These are phyloP conservation scores for Neuroterus valhalla DNA, from an alignment of 1,140 invertebrate genomes.

Conservation along the genomic window DNA sequence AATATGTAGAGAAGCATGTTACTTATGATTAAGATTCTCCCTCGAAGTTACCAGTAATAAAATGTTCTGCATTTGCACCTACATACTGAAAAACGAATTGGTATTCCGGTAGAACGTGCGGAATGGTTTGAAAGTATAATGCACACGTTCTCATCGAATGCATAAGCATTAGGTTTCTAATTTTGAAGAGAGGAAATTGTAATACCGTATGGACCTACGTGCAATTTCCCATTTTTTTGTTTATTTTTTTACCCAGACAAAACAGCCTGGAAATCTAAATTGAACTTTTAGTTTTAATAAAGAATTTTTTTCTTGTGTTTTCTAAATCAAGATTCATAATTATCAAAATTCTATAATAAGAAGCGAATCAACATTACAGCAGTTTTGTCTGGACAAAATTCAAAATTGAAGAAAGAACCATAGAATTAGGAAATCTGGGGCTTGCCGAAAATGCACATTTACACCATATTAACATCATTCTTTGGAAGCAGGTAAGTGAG, in stretches of 20 bases:
- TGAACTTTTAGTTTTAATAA: background rate
- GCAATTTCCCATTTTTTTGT: background rate
- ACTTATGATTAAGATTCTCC: constrained; percentile 21
- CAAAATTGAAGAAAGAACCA: constrained; percentile 8
- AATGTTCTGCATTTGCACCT: constrained; percentile 21
- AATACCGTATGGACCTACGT: constrained; percentile 11
- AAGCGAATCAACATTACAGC: background rate
- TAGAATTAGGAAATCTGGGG: background rate
- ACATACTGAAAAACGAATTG: constrained; percentile 14
- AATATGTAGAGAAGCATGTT: constrained; percentile 19
- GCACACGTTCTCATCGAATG: constrained; percentile 25
- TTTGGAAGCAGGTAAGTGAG: constrained; percentile 55
- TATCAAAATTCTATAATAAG: background rate
- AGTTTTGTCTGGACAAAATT: constrained; percentile 11
- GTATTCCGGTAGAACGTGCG: background rate
- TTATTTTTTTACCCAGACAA: constrained; percentile 11
- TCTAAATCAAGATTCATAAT: background rate
- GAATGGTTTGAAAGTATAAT: constrained; percentile 25
- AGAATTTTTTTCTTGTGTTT: background rate
- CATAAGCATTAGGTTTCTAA: constrained; percentile 1
- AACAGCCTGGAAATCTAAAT: constrained; percentile 7
- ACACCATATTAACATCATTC: constrained; percentile 14
- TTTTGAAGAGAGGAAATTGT: constrained; percentile 2
- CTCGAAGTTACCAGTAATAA: constrained; percentile 6
- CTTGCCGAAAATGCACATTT: constrained; percentile 13